phyloP scores from a whole-genome alignment of 2,888 invertebrate genomes.

The Helobdella robusta region DNA sequence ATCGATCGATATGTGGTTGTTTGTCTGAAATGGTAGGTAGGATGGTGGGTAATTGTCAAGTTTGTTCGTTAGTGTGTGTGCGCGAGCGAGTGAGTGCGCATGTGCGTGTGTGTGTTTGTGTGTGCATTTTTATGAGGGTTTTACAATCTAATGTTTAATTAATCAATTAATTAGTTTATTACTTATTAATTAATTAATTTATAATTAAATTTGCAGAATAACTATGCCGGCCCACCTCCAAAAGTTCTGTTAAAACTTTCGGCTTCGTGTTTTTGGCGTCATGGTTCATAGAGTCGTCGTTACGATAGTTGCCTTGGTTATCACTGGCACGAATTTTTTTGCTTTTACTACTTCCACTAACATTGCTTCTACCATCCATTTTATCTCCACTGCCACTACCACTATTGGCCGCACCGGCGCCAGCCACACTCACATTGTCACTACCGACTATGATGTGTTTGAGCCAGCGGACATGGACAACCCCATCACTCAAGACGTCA shows the following conservation, averaged over 20 bases:
- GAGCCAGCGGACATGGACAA: constrained; percentile 74
- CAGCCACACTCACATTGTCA: background rate
- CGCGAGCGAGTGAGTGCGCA: too few species aligned
- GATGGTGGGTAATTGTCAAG: too few species aligned
- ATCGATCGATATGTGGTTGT: background rate
- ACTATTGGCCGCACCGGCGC: background rate
- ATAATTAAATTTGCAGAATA: background rate
- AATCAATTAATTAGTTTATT: too few species aligned
- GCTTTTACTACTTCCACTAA: too few species aligned
- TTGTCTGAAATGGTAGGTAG: too few species aligned
- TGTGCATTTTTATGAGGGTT: too few species aligned
- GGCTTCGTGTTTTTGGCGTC: background rate
- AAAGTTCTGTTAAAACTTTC: background rate
- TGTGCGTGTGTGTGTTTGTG: too few species aligned
- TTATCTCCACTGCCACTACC: background rate
- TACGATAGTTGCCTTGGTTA: too few species aligned
- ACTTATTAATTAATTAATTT: too few species aligned
- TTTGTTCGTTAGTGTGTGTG: too few species aligned
- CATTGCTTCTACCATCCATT: background rate
- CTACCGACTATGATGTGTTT: constrained; percentile 48
- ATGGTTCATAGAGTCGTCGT: background rate
- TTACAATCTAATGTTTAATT: too few species aligned
- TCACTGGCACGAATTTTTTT: too few species aligned
- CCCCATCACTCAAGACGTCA: constrained; percentile 72
- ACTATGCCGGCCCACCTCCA: constrained; percentile 2